Conservation (phyloP, 2,113 vertebrate genomes). For the Chaetorhynchus papuensis region DNA sequence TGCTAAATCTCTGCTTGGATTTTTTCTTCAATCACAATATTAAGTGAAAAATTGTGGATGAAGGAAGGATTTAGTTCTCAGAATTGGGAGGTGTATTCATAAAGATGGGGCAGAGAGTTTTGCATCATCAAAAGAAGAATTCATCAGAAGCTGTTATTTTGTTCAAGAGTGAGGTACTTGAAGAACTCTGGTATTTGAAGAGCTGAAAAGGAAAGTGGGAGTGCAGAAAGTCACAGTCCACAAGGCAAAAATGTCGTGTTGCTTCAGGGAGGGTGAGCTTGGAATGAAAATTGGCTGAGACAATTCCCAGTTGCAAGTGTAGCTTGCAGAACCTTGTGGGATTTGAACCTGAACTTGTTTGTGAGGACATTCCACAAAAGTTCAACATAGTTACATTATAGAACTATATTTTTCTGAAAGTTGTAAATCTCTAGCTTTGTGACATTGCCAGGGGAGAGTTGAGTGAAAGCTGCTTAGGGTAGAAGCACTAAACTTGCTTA, state of each 20-base stretch:
- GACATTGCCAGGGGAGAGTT: not conserved
- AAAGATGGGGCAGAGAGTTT: not conserved
- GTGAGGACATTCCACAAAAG: not conserved
- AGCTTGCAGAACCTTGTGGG: not conserved
- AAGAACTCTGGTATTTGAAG: not conserved
- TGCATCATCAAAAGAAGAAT: not conserved
- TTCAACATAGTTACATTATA: not conserved
- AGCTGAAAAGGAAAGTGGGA: not conserved
- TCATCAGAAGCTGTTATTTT: not conserved
- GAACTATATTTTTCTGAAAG: not conserved
- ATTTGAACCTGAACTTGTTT: not conserved
- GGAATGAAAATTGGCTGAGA: not conserved
- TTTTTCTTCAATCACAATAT: not conserved
- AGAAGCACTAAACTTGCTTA: not conserved
- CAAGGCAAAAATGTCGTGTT: rapidly evolving
- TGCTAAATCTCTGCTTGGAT: not conserved
- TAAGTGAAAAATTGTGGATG: not conserved
- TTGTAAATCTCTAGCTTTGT: not conserved
- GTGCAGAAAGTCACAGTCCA: not conserved
- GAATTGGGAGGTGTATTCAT: not conserved
- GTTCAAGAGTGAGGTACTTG: not conserved
- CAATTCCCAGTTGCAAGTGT: not conserved
- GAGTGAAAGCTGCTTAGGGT: not conserved
- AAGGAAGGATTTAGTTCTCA: not conserved
- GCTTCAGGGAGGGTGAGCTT: not conserved